Evolutionary conservation across 2,888 invertebrate genomes (phyloP), one percentile per base, ranked within the genome.

Genomic region (Calliopum simillimum): DNA sequence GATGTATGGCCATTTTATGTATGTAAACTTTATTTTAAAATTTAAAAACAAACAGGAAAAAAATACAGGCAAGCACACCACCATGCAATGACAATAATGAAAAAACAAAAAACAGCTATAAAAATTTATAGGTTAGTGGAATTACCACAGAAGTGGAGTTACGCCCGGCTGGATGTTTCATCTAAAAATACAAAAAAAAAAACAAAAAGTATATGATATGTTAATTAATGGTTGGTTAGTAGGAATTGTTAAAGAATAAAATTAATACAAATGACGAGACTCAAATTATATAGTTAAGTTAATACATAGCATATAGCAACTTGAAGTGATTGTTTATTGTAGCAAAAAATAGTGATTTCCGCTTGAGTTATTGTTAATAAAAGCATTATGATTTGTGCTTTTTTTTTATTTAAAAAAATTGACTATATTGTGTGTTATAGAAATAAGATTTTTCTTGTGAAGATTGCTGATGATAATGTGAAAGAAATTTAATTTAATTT

Each of bases 111-210:
- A 1, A 25, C 23, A 23, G 47, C 16, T 25, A 33, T 51, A 64
- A 47, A 49, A 16, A 49, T 49, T 23, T 41, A 49, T 33, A 8
- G 33, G 33, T 25, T 47, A 63, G 44, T 19, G 47, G 33, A 59
- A 55, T 71, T 71, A 68, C 67, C 67, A 80, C 79, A 74, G 74
- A 68, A 73, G 73, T 43, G 75, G 77, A 70, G 72, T 78, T 78
- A 76, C 77, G 78, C 74, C 73, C 77, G 69, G 77, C 75, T 75
- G 81, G 75, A 78, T 78, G 79, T 76, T 83, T 76, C 74, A 83
- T 77, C 84, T 82, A 80, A 74, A 82, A 82, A 75, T 77, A 82
- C 70, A 77, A 71, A 74, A 76, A 72, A 72, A 67, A 70, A 74
- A 67, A 75, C 49, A 74, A 46, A 71, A 51, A 23, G 5, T 19